Base-by-base conservation (phyloP, 2,113 vertebrate species). In the Corythornis vintsioides region DNA sequence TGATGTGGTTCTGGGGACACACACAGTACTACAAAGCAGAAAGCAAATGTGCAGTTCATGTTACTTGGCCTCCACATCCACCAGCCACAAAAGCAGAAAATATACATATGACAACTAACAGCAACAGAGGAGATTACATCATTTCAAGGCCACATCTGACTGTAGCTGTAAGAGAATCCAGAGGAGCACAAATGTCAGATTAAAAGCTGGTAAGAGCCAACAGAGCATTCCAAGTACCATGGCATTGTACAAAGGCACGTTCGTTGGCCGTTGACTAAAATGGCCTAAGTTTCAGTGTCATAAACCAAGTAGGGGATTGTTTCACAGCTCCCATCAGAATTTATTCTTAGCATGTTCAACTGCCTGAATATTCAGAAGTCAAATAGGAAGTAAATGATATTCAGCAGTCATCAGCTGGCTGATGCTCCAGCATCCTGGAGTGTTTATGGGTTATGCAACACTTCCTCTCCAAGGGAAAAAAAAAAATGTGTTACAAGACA, bases 361-460 rank as follows among this genome's bases (percentile, higher is more conserved):
- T 60, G 72, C 31, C 73, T 3, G 28, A 83, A 77, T 92, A 80
- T 87, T 83, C 71, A 88, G 15, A 93, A 94, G 64, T 60, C 59
- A 48, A 72, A 86, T 69, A 93, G 78, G 60, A 96, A 94, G 43
- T 86, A 83, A 88, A 71, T 55, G 19, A 92, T 92, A 88, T 83
- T 45, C 69, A 85, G 85, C 91, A 94, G n/a, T 87, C 55, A 33
- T 83, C 89, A 90, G 79, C 65, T 91, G 87, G 85, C 85, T 9
- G 28, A 88, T 91, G 85, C 22, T 90, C 29, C 56, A 35, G 52
- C 72, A 71, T 92, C 56, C 79, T 77, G 88, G 56, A 71, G n/a
- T 48, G 47, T 80, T 88, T 42, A 80, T 0, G 7, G 18, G 26
- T 77, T 93, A 79, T 28, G 69, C 79, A 94, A 88, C 35, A 74